These are phyloP conservation scores for Callionymus lyra DNA, from an alignment of 2,113 vertebrate genomes.

Conservation along the genomic window DNA sequence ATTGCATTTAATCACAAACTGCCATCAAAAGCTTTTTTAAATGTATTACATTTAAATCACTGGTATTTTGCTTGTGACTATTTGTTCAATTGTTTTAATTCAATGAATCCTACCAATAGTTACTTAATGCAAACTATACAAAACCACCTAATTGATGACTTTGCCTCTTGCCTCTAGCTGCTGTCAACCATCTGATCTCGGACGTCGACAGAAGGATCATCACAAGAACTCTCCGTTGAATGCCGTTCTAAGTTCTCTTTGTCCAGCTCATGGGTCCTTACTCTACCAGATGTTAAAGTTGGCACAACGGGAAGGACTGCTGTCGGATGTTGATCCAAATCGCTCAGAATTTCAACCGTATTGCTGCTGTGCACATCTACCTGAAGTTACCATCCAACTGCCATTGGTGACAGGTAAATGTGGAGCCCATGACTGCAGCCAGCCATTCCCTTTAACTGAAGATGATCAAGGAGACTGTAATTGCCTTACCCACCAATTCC, in stretches of 20 bases:
- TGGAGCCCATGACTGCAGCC: slow-evolving; percentile 13
- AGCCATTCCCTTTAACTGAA: slow-evolving; percentile 11
- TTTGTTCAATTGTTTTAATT: too few relatives aligned
- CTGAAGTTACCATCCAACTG: too few relatives aligned
- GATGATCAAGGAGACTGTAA: slow-evolving; percentile 24
- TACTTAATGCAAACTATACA: too few relatives aligned
- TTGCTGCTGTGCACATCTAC: slow-evolving; percentile 13
- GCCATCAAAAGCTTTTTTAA: too few relatives aligned
- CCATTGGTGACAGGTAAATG: slow-evolving; percentile 10
- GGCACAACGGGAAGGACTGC: slow-evolving; percentile 36
- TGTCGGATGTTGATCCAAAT: slow-evolving; percentile 15
- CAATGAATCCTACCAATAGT: too few relatives aligned
- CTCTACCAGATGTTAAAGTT: slow-evolving; percentile 50
- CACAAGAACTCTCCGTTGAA: slow-evolving; percentile 31
- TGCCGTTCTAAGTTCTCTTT: slow-evolving; percentile 42
- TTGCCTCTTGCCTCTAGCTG: slow-evolving; percentile 44
- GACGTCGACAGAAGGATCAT: slow-evolving; percentile 15
- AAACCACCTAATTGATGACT: slow-evolving; percentile 27
- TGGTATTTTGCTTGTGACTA: too few relatives aligned
- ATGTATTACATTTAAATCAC: too few relatives aligned
- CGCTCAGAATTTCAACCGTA: slow-evolving; percentile 12
- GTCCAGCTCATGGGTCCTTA: slow-evolving; percentile 47
- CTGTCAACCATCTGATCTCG: slow-evolving; percentile 15
- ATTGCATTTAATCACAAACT: too few relatives aligned
- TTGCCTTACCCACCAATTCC: slow-evolving; percentile 20